These are phyloP conservation scores for Drosophila bunnanda DNA, from an alignment of 2,888 invertebrate genomes.

Conservation along the genomic window DNA sequence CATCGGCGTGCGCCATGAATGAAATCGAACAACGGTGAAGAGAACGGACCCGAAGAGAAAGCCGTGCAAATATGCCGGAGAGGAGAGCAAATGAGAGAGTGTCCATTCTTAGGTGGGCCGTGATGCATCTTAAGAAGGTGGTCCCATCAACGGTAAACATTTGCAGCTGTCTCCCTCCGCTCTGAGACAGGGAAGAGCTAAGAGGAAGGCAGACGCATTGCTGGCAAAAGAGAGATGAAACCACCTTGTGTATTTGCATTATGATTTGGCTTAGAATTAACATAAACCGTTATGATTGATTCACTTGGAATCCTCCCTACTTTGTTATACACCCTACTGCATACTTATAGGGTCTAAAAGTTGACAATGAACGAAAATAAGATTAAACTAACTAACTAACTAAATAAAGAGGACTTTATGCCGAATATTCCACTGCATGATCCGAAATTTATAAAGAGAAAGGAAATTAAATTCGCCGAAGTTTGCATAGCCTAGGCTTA, in stretches of 20 bases:
- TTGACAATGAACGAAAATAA: neutral
- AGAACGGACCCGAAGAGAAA: slow-evolving; percentile 20
- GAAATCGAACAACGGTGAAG: slow-evolving; percentile 27
- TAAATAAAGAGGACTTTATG: neutral
- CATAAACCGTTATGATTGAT: slow-evolving; percentile 10
- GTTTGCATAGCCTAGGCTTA: too few relatives aligned
- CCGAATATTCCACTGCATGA: neutral
- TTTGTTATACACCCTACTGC: neutral
- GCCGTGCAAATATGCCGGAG: slow-evolving; percentile 5
- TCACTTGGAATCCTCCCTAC: neutral
- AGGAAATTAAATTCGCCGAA: too few relatives aligned
- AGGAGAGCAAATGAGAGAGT: slow-evolving; percentile 12
- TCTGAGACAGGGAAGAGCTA: neutral
- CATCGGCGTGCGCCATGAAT: slow-evolving; percentile 33
- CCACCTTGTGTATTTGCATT: neutral
- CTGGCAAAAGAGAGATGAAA: neutral
- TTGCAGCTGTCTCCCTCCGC: neutral
- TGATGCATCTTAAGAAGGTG: neutral
- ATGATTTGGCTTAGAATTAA: neutral
- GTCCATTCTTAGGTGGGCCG: neutral
- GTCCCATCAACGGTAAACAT: neutral
- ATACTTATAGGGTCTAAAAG: slow-evolving; percentile 9
- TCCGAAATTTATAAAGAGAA: neutral
- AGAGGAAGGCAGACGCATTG: neutral
- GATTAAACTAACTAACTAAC: neutral